Evolutionary conservation across 2,113 vertebrate genomes (phyloP), one percentile per base, ranked within the genome.

Genomic region (Mustela nigripes): DNA sequence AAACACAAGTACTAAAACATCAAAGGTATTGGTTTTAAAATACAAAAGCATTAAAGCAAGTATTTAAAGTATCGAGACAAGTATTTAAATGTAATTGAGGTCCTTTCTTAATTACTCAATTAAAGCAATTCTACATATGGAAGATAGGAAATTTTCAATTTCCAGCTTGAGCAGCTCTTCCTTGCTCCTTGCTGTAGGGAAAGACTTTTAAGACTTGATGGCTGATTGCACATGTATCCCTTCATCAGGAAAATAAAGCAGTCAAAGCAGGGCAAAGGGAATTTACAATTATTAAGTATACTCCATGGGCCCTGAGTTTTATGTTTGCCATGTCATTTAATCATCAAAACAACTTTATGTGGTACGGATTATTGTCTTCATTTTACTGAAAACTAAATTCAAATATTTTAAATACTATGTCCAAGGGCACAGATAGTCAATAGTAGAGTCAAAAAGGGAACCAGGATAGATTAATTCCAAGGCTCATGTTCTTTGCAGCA

Each of bases 31-130:
- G 67, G 42, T 95, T 96, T 97, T 95, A 80, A 94, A 96, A 96
- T 60, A 96, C 82, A 83, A 95, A 93, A 89, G 48, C 73, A 97
- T 58, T 91, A 97, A 96, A 86, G 42, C n/a, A 93, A 89, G 62
- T 91, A 79, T 89, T 95, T 87, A 71, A 92, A 92, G 82, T 85
- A 93, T 96, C 83, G 89, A 87, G 78, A 76, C 56, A 95, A 95
- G 79, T 58, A 89, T 86, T 97, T 96, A 93, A 96, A 87, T 53
- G 83, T 96, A 97, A 96, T 92, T 96, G 94, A 98, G 95, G 92
- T 96, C 92, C 58, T 96, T 90, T 36, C 86, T 94, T 97, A 97
- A 96, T 92, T 93, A 94, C 96, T 96, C 89, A 94, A 76, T 97
- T 95, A 95, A 97, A 91, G 79, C 53, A 79, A 45, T 93, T 91